A percentile compares a stretch with the other conserved stretches of the same genome.
Conservation (phyloP, 2,888 invertebrate species). For the Lysandra bellargus region DNA sequence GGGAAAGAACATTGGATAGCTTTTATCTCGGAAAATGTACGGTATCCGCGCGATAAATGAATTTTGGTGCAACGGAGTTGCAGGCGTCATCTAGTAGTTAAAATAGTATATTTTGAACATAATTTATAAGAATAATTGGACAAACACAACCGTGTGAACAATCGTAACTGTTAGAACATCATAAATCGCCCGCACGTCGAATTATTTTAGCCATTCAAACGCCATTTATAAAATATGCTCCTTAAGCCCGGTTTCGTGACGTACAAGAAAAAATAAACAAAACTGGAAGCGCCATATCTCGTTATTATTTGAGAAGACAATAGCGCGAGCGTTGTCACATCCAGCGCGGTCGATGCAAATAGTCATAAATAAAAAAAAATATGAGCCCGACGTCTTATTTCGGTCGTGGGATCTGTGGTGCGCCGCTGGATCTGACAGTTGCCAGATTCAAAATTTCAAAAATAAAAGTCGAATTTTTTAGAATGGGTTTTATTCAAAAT, state of each 20-base stretch:
- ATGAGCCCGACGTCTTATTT: constrained; percentile 76
- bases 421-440: neutral
- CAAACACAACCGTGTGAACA: constrained; percentile 52
- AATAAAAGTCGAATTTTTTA: neutral
- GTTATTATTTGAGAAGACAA: constrained; percentile 77
- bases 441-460: neutral
- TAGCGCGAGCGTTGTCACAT: constrained; percentile 74
- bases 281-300: constrained; percentile 72
- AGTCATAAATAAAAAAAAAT: constrained; percentile 80
- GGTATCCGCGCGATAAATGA: too few relatives aligned
- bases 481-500: too few relatives aligned
- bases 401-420: constrained; percentile 47
- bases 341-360: constrained; percentile 77
- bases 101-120: too few relatives aligned
- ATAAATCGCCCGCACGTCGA: constrained; percentile 55
- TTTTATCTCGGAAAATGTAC: too few relatives aligned
- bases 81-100: too few relatives aligned
- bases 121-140: neutral
- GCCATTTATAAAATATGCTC: constrained; percentile 66
- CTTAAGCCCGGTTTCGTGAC: constrained; percentile 56
- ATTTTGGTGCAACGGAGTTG: too few relatives aligned
- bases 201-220: constrained; percentile 68
- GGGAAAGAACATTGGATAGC: too few relatives aligned
- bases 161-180: constrained; percentile 52
- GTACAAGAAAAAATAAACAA: constrained; percentile 52